Percentiles rank a stretch among this genome's conserved stretches.
These are phyloP conservation scores for Drosophila hydei DNA, from an alignment of 1,140 invertebrate genomes.

Conservation along the genomic window DNA sequence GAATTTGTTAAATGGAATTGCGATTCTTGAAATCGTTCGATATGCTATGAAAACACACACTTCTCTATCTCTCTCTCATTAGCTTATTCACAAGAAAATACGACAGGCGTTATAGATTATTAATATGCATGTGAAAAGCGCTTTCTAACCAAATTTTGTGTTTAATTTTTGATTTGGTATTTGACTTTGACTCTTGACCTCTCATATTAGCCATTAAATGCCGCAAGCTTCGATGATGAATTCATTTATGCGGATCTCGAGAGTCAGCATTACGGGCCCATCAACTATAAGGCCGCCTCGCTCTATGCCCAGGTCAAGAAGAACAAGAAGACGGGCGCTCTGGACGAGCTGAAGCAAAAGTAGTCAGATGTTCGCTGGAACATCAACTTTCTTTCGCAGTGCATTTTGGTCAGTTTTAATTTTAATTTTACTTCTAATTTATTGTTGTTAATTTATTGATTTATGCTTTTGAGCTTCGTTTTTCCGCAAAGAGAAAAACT, in stretches of 20 bases:
- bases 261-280: conserved; percentile 90
- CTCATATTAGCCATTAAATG: conserved; percentile 83
- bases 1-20: not conserved
- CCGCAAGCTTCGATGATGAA: conserved; percentile 88
- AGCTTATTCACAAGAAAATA: conserved; percentile 34
- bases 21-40: conserved; percentile 51
- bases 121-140: conserved; percentile 45
- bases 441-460: conserved; percentile 16
- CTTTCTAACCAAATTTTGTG: conserved; percentile 10
- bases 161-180: too few species aligned
- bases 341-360: conserved; percentile 68
- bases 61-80: conserved; percentile 27
- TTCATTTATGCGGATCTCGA: conserved; percentile 95
- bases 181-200: not conserved
- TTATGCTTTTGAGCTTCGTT: conserved; percentile 45
- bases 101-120: conserved; percentile 55
- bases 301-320: conserved; percentile 89
- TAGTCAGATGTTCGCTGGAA: not conserved
- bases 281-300: conserved; percentile 95
- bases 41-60: conserved; percentile 55
- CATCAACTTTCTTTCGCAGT: conserved; percentile 39
- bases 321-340: conserved; percentile 85
- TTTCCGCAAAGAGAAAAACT: conserved; percentile 4
- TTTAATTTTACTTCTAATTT: conserved; percentile 8
- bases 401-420: conserved; percentile 50